Evolutionary conservation across 1,140 invertebrate genomes (phyloP).

Genomic region (Zaprionus ornatus): DNA sequence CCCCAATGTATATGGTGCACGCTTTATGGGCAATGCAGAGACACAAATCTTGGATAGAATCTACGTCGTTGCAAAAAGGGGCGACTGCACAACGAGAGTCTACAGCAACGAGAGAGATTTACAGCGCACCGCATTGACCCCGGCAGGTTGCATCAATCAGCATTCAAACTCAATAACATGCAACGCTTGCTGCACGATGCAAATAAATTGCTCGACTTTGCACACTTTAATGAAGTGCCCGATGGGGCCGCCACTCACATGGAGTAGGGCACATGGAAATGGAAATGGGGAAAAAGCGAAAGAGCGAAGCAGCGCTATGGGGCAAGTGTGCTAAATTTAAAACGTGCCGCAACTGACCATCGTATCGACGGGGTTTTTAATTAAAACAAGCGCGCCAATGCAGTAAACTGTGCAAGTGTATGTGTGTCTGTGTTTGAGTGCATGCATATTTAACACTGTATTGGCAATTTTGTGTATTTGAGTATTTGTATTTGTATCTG

Average conservation of each 20-base stretch:
- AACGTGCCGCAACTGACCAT: conserved; percentile 63
- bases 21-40: conserved; percentile 23
- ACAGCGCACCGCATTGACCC: conserved; percentile 38
- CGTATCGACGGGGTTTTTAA: conserved; percentile 67
- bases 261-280: neutral
- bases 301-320: neutral
- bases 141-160: conserved; percentile 40
- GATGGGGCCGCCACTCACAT: conserved; percentile 20
- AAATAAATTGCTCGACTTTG: conserved; percentile 76
- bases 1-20: conserved; percentile 1
- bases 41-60: conserved; percentile 13
- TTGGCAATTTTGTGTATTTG: conserved; percentile 25
- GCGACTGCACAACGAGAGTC: neutral
- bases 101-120: conserved; percentile 25
- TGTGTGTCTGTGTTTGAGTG: conserved; percentile 8
- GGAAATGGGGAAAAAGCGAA: neutral
- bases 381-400: conserved; percentile 53
- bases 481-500: conserved; percentile 20
- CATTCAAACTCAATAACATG: conserved; percentile 52
- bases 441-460: conserved; percentile 49
- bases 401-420: conserved; percentile 3
- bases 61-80: neutral
- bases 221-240: conserved; percentile 70
- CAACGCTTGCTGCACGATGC: conserved; percentile 58
- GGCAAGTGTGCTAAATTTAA: conserved; percentile 67